Base-by-base conservation (phyloP, 2,113 vertebrate genomes). In the Tragelaphus scriptus region DNA sequence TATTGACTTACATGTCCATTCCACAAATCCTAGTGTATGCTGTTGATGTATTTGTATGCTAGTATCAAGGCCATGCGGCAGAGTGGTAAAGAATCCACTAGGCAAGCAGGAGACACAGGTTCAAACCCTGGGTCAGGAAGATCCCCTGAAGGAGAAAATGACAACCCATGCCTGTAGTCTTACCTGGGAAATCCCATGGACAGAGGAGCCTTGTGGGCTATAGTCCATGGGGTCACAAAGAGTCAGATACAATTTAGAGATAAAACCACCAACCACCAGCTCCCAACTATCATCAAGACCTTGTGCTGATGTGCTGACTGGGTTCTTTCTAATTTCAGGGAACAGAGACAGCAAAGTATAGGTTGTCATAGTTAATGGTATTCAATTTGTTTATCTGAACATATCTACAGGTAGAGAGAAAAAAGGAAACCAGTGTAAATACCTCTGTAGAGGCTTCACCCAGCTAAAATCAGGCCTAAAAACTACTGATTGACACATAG, bases 401-500 rank as follows among this genome's bases (percentile, higher is more conserved):
- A 5, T 17, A 44, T 51, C 36, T 79, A 44, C 14, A n/a, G 53
- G 7, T 44, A 51, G 51, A 17, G 47, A 26, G 40, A 53, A 47
- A 53, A 47, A 90, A 47, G 13, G 13, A 84, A 36, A 16, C 13
- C 4, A 5, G 25, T 6, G 5, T 25, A 51, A 75, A 36, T 2
- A 6, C 19, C 8, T 8, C 58, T 10, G 7, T 1, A 7, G 79
- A 56, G 77, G 15, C 17, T 68, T 25, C 23, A 2, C 10, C 17
- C 77, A 3, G 30, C 7, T 8, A 7, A 11, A 19, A 6, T 25
- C 40, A 2, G 16, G 12, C 8, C 21, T 15, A 17, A 4, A 4
- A 3, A 9, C 1, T 40, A 2, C 3, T 7, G 25, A 53, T 14
- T 12, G 8, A 36, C 40, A 9, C 1, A 0, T 0, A 17, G 30